These are phyloP conservation scores for Muscicapa adusta DNA, from an alignment of 2,113 vertebrate species.

Conservation along the genomic window DNA sequence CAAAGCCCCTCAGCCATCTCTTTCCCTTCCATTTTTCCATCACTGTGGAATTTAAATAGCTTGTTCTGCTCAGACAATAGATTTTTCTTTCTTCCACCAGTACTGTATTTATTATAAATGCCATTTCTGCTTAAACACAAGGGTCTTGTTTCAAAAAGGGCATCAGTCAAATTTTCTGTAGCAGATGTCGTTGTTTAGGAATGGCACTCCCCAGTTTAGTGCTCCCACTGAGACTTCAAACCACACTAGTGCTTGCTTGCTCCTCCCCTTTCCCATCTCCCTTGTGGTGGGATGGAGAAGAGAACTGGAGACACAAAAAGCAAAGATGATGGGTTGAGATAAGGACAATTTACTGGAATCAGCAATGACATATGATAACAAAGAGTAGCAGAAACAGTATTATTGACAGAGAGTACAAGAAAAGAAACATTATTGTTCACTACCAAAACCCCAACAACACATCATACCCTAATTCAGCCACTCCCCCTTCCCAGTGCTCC, in stretches of 20 bases:
- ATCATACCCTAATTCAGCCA: neutral
- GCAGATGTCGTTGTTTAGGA: neutral
- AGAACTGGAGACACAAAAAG: neutral
- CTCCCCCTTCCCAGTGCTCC: fast-evolving
- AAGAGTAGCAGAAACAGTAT: neutral
- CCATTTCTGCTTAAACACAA: slow-evolving; percentile 25
- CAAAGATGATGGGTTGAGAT: neutral
- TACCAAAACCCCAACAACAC: fast-evolving
- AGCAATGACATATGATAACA: neutral
- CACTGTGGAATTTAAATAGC: slow-evolving; percentile 37
- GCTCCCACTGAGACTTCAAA: neutral
- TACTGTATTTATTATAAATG: slow-evolving; percentile 5
- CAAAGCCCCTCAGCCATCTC: slow-evolving; percentile 38
- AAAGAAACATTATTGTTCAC: neutral
- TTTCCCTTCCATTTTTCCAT: slow-evolving; percentile 26
- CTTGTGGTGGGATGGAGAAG: neutral
- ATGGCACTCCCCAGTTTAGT: neutral
- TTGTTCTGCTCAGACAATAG: slow-evolving; percentile 32
- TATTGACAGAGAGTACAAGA: neutral
- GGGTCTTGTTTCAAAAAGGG: neutral
- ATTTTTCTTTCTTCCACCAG: slow-evolving; percentile 33
- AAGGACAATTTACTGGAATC: neutral
- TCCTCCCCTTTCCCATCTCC: neutral
- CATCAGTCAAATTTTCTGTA: neutral
- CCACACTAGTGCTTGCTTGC: neutral